These are phyloP conservation scores for Meriones unguiculatus DNA, from an alignment of 2,113 vertebrate genomes.

Conservation along the genomic window DNA sequence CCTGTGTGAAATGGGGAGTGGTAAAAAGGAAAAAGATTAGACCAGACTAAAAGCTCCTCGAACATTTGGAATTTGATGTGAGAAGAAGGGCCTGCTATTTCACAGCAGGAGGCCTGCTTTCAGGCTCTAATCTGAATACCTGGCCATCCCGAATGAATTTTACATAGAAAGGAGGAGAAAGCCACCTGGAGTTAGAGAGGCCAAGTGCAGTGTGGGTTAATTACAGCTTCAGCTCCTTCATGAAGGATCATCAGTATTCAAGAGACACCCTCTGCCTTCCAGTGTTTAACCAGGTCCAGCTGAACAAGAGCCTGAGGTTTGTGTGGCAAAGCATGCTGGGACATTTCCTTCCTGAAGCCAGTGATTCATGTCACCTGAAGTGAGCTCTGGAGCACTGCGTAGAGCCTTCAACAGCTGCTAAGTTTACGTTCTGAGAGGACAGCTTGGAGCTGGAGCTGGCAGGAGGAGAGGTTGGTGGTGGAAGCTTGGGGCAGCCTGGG, in stretches of 20 bases:
- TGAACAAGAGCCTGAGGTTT: not conserved
- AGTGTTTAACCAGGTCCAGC: not conserved
- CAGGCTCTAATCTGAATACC: not conserved
- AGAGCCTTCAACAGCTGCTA: slow-evolving; percentile 40
- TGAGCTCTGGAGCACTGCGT: not conserved
- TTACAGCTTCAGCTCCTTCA: not conserved
- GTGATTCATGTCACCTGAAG: slow-evolving; percentile 46
- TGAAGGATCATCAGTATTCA: not conserved
- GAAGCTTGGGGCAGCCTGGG: not conserved
- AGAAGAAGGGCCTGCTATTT: not conserved
- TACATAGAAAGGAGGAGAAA: not conserved
- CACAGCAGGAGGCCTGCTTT: not conserved
- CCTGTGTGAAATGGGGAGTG: not conserved
- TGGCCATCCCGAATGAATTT: not conserved
- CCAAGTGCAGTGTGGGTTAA: not conserved
- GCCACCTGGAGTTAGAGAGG: not conserved
- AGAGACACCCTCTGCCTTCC: not conserved
- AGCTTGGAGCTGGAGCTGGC: not conserved
- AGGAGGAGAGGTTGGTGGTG: not conserved
- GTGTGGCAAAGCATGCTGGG: not conserved
- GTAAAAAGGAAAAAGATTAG: not conserved
- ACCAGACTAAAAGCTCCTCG: not conserved
- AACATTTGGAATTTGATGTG: not conserved
- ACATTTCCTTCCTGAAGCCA: not conserved
- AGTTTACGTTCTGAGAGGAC: slow-evolving; percentile 61